These are phyloP conservation scores for Philopotamus ludificatus DNA, from an alignment of 1,140 invertebrate genomes.

Conservation along the genomic window DNA sequence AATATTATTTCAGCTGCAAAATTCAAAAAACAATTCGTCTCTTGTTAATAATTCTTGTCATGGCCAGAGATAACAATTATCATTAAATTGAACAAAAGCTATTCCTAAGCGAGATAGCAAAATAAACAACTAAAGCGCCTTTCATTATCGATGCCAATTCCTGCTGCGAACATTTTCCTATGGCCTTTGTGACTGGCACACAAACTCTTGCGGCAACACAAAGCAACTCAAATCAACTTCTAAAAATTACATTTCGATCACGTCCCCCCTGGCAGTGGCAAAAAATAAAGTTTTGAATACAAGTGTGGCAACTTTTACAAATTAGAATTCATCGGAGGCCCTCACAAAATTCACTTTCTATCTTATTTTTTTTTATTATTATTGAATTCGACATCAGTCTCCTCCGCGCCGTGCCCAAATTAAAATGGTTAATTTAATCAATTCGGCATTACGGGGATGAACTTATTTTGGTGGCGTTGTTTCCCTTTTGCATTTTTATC, in stretches of 20 bases:
- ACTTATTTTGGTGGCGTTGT: conserved; percentile 13
- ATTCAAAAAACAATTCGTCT: too few species aligned
- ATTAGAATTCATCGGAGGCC: conserved; percentile 24
- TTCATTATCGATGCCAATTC: conserved; percentile 20
- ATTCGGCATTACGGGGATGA: conserved; percentile 1
- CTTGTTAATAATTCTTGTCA: too few species aligned
- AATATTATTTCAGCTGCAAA: too few species aligned
- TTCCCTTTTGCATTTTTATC: conserved; percentile 1
- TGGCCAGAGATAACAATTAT: not conserved
- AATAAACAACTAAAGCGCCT: conserved; percentile 15
- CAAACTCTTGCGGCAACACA: not conserved
- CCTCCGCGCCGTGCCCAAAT: not conserved
- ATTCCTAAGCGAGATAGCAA: not conserved
- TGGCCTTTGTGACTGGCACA: not conserved
- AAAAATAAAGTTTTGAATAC: conserved; percentile 28
- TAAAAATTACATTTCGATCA: conserved; percentile 24
- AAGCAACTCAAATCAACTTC: not conserved
- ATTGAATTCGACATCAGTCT: conserved; percentile 1
- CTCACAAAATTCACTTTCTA: conserved; percentile 20
- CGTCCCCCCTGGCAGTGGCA: not conserved
- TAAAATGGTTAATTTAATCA: conserved; percentile 20
- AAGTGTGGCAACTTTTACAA: conserved; percentile 9
- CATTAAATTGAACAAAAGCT: not conserved
- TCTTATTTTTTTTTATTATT: conserved; percentile 10
- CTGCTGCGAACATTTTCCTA: not conserved